A percentile compares a stretch with the other conserved stretches of the same genome.
phyloP scores from a whole-genome alignment of 2,888 invertebrate species.

The Phania funesta region DNA sequence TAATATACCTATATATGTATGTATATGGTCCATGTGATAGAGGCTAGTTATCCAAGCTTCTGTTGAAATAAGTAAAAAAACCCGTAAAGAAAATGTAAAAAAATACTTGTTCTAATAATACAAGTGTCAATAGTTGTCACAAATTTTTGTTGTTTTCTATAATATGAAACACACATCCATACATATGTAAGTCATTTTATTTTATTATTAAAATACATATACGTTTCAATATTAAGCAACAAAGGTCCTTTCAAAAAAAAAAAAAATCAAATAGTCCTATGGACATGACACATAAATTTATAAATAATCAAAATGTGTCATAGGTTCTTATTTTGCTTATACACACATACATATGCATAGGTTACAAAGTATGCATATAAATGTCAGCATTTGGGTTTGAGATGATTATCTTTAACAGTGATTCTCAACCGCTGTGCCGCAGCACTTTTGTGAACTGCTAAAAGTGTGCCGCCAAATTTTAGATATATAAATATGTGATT shows the following conservation, averaged over 20 bases:
- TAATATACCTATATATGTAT: too few species aligned
- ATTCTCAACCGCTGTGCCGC: too few species aligned
- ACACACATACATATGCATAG: background rate
- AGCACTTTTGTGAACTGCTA: too few species aligned
- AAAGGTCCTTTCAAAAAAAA: background rate
- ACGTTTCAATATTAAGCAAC: background rate
- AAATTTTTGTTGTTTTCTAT: slow-evolving; percentile 49
- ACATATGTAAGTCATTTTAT: background rate
- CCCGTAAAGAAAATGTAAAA: background rate
- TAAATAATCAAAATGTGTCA: slow-evolving; percentile 16
- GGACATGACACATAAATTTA: background rate
- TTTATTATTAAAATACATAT: background rate
- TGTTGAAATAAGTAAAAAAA: background rate
- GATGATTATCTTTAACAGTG: too few species aligned
- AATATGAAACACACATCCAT: slow-evolving; percentile 24
- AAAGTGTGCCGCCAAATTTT: too few species aligned
- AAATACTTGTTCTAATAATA: slow-evolving; percentile 58
- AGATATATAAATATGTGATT: too few species aligned
- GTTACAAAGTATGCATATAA: background rate
- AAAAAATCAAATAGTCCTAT: background rate
- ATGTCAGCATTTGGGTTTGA: too few species aligned
- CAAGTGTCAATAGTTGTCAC: slow-evolving; percentile 63
- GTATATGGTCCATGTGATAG: too few species aligned
- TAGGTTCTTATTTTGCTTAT: background rate
- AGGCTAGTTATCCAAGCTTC: too few species aligned